Evolutionary conservation across 2,797 vertebrate genomes (phyloP), one percentile per base, ranked within the genome.

Genomic region (Acanthopagrus latus): DNA sequence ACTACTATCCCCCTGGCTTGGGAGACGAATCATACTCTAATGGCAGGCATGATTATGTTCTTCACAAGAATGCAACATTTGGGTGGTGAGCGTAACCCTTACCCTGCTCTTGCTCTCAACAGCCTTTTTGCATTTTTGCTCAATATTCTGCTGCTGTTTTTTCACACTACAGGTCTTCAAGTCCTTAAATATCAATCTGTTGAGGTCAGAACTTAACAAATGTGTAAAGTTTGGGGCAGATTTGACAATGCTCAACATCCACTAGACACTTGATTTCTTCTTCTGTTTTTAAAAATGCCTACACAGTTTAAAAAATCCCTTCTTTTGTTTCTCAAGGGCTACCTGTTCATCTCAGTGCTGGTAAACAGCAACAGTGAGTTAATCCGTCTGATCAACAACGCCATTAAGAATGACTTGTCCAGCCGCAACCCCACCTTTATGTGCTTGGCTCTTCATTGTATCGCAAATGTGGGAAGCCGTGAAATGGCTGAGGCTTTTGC

Each of bases 361-460:
- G 97, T 98, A 59, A 98, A 98, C 94, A 97, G 96, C 56, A 98
- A 97, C 91, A 97, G 96, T 0, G 97, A 98, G 90, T 93, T 98
- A 67, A 98, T 98, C 80, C 95, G 97, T 56, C 94, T 98, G 81
- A 98, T 98, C 88, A 98, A 97, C 91, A 98, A 98, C 0, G 97
- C 96, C 78, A 97, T 98, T 90, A 97, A 97, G 94, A 98, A 98
- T 0, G 97, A 98, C 93, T 91, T 98, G 92, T 96, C 97, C 77
- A 98, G 97, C 92, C 96, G 97, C 76, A 98, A 98, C 93, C 97
- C 97, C 83, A 98, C 97, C 86, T 98, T 98, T 94, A 98, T 98
- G 97, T 97, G 97, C 89, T 93, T 98, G 94, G 96, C 97, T 0
- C 93, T 98, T 81, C 97, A 98, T 90, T 98, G 97, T 71, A 98